These are phyloP conservation scores for Heliocidaris tuberculata DNA, from an alignment of 35 echinoderm and acorn worm genomes.

Conservation along the genomic window DNA sequence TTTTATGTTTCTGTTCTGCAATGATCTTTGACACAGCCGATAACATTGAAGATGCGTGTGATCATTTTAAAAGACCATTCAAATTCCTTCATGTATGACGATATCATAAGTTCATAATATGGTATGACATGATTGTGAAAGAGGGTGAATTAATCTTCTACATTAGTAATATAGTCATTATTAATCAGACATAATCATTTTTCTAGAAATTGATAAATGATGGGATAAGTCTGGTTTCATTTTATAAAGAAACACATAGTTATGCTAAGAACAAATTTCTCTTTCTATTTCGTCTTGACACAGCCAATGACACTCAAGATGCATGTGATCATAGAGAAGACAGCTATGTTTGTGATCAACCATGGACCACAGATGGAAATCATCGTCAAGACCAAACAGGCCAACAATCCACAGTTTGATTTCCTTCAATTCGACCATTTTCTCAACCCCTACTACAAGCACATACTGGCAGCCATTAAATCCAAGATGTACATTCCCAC, in stretches of 20 bases:
- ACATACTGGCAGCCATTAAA: constrained; percentile 79
- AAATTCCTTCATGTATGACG: no score
- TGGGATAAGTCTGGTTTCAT: no score
- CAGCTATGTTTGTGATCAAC: constrained; percentile 74
- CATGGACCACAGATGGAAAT: constrained; percentile 96
- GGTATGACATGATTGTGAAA: no score
- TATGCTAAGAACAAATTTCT: background rate
- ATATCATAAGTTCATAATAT: no score
- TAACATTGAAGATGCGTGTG: constrained; percentile 71
- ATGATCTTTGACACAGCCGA: constrained; percentile 55
- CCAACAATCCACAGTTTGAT: constrained; percentile 96
- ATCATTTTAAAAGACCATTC: constrained; percentile 66
- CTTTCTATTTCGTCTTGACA: background rate
- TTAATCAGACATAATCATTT: no score
- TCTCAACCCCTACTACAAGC: constrained; percentile 97
- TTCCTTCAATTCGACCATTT: constrained; percentile 98
- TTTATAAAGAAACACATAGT: no score
- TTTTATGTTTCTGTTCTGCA: background rate
- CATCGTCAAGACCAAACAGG: constrained; percentile 91
- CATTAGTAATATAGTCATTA: no score
- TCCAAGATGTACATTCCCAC: constrained; percentile 71
- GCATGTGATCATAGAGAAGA: constrained; percentile 87
- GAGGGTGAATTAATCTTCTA: no score
- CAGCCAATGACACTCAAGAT: constrained; percentile 88
- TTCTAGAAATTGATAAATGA: no score